Conservation (phyloP, 2,888 invertebrate species). For the Ctena decussata region DNA sequence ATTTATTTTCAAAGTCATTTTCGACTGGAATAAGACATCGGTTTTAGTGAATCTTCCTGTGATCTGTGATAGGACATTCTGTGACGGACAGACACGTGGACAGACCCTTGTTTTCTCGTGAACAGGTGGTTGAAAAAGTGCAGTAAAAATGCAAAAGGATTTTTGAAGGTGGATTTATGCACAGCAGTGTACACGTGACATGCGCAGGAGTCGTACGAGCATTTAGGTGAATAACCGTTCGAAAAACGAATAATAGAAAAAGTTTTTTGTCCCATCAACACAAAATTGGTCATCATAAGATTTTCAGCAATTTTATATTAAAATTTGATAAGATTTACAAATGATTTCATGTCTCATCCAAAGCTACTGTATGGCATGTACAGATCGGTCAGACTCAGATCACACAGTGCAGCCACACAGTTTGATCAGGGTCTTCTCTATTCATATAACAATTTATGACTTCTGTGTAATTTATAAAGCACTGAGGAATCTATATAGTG, state of each 20-base stretch:
- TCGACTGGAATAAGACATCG: not conserved
- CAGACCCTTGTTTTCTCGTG: not conserved
- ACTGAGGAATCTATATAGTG: too few species aligned
- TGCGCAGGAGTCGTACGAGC: not conserved
- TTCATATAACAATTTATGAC: too few species aligned
- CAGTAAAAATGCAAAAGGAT: not conserved
- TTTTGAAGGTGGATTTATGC: not conserved
- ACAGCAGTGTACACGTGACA: not conserved
- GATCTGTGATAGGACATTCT: not conserved
- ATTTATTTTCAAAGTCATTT: not conserved
- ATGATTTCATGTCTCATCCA: too few species aligned
- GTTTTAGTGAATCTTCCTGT: not conserved
- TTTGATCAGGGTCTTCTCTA: too few species aligned
- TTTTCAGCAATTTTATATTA: too few species aligned
- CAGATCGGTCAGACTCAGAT: too few species aligned
- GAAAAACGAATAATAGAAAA: not conserved
- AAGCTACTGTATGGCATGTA: too few species aligned
- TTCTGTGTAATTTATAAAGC: too few species aligned
- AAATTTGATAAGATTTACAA: too few species aligned
- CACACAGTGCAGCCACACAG: too few species aligned
- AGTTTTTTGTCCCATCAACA: not conserved
- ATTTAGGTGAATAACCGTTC: not conserved
- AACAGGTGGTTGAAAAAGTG: conserved; percentile 7
- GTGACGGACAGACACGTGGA: not conserved
- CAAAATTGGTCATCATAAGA: too few species aligned